phyloP scores from a whole-genome alignment of 2,888 invertebrate species.

The Gymnocheta viridis region DNA sequence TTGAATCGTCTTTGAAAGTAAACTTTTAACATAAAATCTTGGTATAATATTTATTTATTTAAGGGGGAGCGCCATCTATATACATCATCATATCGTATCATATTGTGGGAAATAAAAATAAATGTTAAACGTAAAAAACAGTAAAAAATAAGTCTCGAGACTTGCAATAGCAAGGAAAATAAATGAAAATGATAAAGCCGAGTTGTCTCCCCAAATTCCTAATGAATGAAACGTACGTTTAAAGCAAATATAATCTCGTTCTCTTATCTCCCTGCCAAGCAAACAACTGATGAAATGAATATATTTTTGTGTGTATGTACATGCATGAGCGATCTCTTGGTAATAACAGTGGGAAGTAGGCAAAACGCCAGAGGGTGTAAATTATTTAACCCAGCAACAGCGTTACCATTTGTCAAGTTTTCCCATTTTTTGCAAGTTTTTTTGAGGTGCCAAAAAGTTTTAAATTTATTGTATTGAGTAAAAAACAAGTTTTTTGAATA shows the following conservation, averaged over 20 bases:
- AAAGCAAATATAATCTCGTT: constrained; percentile 43
- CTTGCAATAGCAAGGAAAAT: constrained; percentile 60
- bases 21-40: constrained; percentile 62
- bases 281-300: background rate
- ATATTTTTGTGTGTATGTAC: background rate
- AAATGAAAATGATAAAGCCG: constrained; percentile 74
- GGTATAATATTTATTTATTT: constrained; percentile 56
- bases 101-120: constrained; percentile 67
- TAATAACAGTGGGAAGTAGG: background rate
- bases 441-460: too few species aligned
- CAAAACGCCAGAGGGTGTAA: background rate
- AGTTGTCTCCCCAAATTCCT: constrained; percentile 77
- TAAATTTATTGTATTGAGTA: too few species aligned
- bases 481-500: too few species aligned
- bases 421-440: too few species aligned
- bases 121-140: constrained; percentile 44
- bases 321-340: background rate
- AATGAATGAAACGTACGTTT: constrained; percentile 71
- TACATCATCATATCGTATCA: constrained; percentile 41
- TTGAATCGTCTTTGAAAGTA: constrained; percentile 42
- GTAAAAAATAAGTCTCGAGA: constrained; percentile 71
- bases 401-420: too few species aligned
- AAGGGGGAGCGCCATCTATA: constrained; percentile 69
- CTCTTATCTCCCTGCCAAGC: constrained; percentile 35
- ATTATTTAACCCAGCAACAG: background rate